Evolutionary conservation across 2,888 invertebrate species (phyloP).

Genomic region (Drosophila nr. perissopoda): DNA sequence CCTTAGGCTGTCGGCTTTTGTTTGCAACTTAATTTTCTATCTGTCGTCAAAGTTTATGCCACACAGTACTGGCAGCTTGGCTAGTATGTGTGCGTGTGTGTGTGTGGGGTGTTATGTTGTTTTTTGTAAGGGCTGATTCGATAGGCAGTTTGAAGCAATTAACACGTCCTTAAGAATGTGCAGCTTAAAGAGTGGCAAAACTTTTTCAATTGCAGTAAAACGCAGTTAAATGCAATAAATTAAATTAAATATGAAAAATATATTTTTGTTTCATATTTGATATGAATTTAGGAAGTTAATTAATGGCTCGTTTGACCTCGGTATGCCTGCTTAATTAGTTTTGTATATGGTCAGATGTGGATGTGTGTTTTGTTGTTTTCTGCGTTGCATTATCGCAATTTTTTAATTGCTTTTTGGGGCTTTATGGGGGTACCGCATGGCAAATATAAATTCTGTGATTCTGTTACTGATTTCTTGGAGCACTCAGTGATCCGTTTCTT

Average conservation of each 20-base stretch:
- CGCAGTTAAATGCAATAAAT: not conserved
- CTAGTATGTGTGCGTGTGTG: not conserved
- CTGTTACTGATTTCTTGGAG: slow-evolving; percentile 43
- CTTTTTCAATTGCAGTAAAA: not conserved
- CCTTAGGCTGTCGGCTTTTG: slow-evolving; percentile 63
- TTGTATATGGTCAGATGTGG: slow-evolving; percentile 2
- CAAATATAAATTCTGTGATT: slow-evolving; percentile 30
- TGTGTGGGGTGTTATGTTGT: not conserved
- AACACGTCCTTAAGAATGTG: slow-evolving; percentile 30
- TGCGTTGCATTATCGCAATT: slow-evolving; percentile 32
- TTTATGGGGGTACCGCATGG: slow-evolving; percentile 54
- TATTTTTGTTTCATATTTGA: not conserved
- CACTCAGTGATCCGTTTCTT: slow-evolving; percentile 25
- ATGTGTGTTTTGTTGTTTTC: slow-evolving; percentile 11
- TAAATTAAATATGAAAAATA: not conserved
- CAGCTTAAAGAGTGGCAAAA: slow-evolving; percentile 1
- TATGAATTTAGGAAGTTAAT: not conserved
- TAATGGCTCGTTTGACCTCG: slow-evolving; percentile 11
- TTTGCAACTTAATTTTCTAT: slow-evolving; percentile 80
- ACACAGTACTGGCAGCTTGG: slow-evolving; percentile 23
- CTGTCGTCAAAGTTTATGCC: slow-evolving; percentile 72
- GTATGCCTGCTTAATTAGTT: not conserved
- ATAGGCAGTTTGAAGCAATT: slow-evolving; percentile 33
- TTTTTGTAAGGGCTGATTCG: slow-evolving; percentile 20
- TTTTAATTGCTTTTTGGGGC: slow-evolving; percentile 53